phyloP scores from a whole-genome alignment of 1,140 invertebrate genomes.

The Dolichoris vasculosae region DNA sequence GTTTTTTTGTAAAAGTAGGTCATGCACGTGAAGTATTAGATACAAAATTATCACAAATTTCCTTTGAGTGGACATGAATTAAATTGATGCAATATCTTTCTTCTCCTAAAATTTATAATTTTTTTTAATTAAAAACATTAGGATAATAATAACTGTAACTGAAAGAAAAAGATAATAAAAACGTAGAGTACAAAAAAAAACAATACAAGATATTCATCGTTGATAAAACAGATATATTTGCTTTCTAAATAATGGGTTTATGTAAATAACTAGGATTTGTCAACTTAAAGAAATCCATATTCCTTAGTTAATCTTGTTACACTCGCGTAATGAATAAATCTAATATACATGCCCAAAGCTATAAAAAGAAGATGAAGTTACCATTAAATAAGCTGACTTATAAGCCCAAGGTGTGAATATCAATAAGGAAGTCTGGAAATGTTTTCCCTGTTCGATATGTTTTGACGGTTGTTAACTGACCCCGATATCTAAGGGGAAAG shows the following conservation, averaged over 20 bases:
- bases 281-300: not conserved
- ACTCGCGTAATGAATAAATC: not conserved
- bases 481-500: slow-evolving; percentile 52
- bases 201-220: too few species aligned
- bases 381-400: not conserved
- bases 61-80: slow-evolving; percentile 7
- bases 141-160: too few species aligned
- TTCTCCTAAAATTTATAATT: too few species aligned
- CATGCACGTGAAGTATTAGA: slow-evolving; percentile 7
- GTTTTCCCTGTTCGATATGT: slow-evolving; percentile 55
- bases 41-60: slow-evolving; percentile 19
- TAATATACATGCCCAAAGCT: not conserved
- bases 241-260: too few species aligned
- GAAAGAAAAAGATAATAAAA: too few species aligned
- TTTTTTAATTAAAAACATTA: too few species aligned
- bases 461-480: slow-evolving; percentile 67
- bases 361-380: not conserved
- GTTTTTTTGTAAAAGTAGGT: slow-evolving; percentile 20
- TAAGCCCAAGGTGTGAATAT: not conserved
- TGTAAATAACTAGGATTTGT: not conserved
- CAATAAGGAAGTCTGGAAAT: slow-evolving; percentile 5
- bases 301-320: not conserved
- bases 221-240: too few species aligned
- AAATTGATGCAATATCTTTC: not conserved
- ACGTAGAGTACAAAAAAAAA: too few species aligned